A percentile compares a stretch with the other conserved stretches of the same genome.
phyloP scores from a whole-genome alignment of 2,888 invertebrate species.

The Amiota minor region DNA sequence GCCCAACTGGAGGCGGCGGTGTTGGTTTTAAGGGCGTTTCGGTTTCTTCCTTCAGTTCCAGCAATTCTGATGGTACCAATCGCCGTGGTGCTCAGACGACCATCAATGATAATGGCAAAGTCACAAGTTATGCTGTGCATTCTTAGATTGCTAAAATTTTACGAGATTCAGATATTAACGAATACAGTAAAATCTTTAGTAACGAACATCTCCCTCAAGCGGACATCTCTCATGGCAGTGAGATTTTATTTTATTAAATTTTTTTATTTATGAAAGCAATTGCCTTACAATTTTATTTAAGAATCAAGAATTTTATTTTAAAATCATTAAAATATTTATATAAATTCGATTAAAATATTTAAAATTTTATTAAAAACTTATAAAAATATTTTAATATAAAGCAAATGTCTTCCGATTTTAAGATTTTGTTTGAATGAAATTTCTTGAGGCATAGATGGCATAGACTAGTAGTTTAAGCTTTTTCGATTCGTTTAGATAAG shows the following conservation, averaged over 20 bases:
- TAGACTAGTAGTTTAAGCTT: too few species aligned
- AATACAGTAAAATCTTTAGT: too few species aligned
- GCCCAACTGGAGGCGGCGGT: constrained; percentile 46
- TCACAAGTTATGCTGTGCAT: constrained; percentile 76
- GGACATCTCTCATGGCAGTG: too few species aligned
- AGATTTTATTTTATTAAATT: constrained; percentile 8
- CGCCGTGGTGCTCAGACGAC: constrained; percentile 79
- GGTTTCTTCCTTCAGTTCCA: constrained; percentile 78
- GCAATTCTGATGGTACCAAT: constrained; percentile 77
- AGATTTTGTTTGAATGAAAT: too few species aligned
- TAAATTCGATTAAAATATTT: background rate
- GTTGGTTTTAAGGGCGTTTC: constrained; percentile 76
- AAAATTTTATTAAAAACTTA: too few species aligned
- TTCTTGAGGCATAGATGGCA: too few species aligned
- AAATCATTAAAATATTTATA: constrained; percentile 6
- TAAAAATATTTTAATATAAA: too few species aligned
- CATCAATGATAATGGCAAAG: constrained; percentile 83
- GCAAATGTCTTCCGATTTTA: too few species aligned
- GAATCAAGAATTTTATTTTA: background rate
- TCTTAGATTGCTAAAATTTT: constrained; percentile 54
- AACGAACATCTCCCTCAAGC: too few species aligned
- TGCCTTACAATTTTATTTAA: constrained; percentile 4
- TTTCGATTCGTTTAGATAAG: too few species aligned
- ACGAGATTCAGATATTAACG: too few species aligned
- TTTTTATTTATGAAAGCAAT: background rate